Evolutionary conservation across 2,113 vertebrate species (phyloP), one percentile per base, ranked within the genome.

Genomic region (Corvus moneduloides): DNA sequence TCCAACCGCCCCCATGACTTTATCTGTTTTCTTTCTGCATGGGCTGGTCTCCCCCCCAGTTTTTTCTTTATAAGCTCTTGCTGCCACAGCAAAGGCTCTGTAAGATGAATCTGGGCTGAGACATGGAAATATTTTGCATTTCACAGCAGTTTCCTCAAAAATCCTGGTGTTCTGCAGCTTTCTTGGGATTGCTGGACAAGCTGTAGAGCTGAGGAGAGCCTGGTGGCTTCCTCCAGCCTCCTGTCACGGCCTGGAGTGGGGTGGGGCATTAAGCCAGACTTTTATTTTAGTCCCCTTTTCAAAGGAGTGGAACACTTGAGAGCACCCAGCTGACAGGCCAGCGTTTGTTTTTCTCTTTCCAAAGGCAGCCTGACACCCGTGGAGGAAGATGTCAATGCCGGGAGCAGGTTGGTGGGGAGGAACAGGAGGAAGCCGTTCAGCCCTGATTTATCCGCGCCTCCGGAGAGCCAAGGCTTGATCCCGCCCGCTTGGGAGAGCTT

Each of bases 361-460:
- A 35, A 20, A 92, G 75, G 49, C 83, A 86, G 83, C 72, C 77
- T 72, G 83, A 83, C 54, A 35, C 67, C 59, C 61, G 0, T 2
- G 81, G 81, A 81, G 39, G 85, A 43, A 86, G 86, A 84, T 32
- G 59, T 77, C 79, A 39, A 3, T 14, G 55, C 33, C 0, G 17
- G 78, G 89, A 97, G 87, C 95, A 95, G 91, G 96, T 95, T 96
- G 89, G 41, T 46, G 87, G 44, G 87, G 39, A 58, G 4, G 32
- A 69, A 44, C 49, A 49, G 74, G 66, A 93, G 85, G 85, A 90
- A 95, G 23, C 82, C 0, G 0, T 43, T 83, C 37, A 3, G 21
- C 48, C 78, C 49, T 59, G 91, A 89, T 92, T 92, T 84, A 81
- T 88, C 52, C 9, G 0, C 0, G 22, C 41, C 59, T 91, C 48